These are phyloP conservation scores for Cirrhinus mrigala DNA, from an alignment of 2,797 vertebrate genomes.

Conservation along the genomic window DNA sequence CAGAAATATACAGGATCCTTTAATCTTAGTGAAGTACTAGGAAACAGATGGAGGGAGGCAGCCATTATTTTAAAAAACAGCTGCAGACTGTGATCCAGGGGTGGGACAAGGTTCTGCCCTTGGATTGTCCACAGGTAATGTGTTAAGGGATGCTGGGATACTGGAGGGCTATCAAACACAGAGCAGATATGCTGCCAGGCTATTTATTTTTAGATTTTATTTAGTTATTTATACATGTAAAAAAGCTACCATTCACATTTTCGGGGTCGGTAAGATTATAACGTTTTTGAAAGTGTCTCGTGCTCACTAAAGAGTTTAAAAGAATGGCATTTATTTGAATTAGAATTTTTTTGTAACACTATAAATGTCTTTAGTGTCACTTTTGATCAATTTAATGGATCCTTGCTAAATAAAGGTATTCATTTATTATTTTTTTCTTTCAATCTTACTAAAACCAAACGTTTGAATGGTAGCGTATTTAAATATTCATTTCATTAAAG, in stretches of 20 bases:
- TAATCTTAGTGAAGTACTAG: slow-evolving; percentile 48
- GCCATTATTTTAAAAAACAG: slow-evolving; percentile 44
- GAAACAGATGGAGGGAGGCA: slow-evolving; percentile 12
- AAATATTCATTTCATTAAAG: not conserved
- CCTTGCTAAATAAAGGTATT: not conserved
- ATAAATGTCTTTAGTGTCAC: not conserved
- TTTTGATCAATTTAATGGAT: not conserved
- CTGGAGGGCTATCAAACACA: slow-evolving; percentile 19
- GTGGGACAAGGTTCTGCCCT: slow-evolving; percentile 33
- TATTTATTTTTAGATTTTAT: not conserved
- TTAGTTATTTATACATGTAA: not conserved
- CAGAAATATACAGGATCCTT: slow-evolving; percentile 55
- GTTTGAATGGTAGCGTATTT: not conserved
- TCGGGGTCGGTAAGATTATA: not conserved
- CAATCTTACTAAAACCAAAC: not conserved
- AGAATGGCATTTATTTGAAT: not conserved
- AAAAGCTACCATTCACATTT: not conserved
- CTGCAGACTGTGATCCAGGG: slow-evolving; percentile 33
- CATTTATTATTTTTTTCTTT: too few species aligned
- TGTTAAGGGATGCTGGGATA: slow-evolving; percentile 31
- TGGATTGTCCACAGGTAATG: slow-evolving; percentile 45
- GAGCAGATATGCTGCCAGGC: slow-evolving; percentile 21
- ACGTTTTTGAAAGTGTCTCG: not conserved
- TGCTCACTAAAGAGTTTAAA: not conserved
- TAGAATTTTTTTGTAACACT: not conserved